A percentile compares a stretch with the other conserved stretches of the same genome.
These are phyloP conservation scores for Lophius americanus DNA, from an alignment of 2,797 vertebrate genomes.

Conservation along the genomic window DNA sequence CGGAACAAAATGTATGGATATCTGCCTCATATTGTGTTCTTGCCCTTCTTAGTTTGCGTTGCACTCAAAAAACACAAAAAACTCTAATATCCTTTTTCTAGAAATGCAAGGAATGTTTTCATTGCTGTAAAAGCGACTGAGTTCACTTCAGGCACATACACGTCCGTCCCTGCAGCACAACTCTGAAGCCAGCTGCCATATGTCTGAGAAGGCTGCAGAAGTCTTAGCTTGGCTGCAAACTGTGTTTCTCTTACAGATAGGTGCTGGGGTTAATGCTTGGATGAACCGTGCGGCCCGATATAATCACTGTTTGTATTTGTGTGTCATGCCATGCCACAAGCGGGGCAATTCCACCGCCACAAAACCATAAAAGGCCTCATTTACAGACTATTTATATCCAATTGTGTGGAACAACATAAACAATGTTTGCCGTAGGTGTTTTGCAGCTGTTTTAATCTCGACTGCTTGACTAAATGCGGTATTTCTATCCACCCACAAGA, in stretches of 20 bases:
- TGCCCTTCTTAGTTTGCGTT: no score
- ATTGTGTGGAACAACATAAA: constrained; percentile 77
- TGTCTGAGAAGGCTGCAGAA: constrained; percentile 18
- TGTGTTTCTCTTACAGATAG: constrained; percentile 42
- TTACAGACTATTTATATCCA: constrained; percentile 75
- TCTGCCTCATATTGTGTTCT: no score
- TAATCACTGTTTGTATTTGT: constrained; percentile 27
- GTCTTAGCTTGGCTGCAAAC: constrained; percentile 33
- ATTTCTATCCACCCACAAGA: constrained; percentile 57
- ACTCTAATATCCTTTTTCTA: no score
- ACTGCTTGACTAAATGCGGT: constrained; percentile 43
- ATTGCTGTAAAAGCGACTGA: no score
- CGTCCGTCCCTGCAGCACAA: constrained; percentile 4
- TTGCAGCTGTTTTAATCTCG: constrained; percentile 31
- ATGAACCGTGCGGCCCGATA: constrained; percentile 53
- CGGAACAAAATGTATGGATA: no score
- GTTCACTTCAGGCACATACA: constrained; percentile 3
- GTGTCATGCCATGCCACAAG: constrained; percentile 48
- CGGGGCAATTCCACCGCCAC: constrained; percentile 56
- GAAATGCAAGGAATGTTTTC: no score
- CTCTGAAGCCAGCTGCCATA: constrained; percentile 13
- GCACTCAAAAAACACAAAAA: no score
- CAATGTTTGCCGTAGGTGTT: constrained; percentile 57
- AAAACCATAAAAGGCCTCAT: constrained; percentile 59
- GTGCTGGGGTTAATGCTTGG: constrained; percentile 48